Evolutionary conservation across 2,888 invertebrate genomes (phyloP).

Genomic region (Idaea straminata): DNA sequence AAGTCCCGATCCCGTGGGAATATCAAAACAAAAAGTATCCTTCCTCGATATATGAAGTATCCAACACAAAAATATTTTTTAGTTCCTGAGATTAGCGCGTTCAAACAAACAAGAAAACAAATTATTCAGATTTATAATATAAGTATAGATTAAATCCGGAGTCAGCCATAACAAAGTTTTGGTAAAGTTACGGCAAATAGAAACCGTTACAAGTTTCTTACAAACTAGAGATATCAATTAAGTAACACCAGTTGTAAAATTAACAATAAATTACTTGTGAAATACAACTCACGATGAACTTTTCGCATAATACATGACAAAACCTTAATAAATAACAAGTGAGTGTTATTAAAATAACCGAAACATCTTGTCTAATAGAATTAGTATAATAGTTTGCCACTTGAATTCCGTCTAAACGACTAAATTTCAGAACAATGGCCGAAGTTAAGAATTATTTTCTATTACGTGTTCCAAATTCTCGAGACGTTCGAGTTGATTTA

Average conservation of each 20-base stretch:
- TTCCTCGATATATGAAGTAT: too few relatives aligned
- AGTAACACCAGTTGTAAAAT: background rate
- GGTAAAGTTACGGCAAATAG: too few relatives aligned
- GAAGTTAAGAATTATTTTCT: constrained; percentile 10
- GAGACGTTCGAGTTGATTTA: constrained; percentile 9
- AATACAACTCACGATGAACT: background rate
- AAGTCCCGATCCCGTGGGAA: too few relatives aligned
- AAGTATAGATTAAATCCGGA: background rate
- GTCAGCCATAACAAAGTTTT: background rate
- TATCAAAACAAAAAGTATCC: too few relatives aligned
- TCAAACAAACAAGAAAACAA: too few relatives aligned
- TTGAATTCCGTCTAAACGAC: constrained; percentile 9
- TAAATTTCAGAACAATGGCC: constrained; percentile 11
- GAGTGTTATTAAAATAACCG: background rate
- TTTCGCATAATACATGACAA: background rate
- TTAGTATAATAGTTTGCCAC: background rate
- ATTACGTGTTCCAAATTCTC: constrained; percentile 9
- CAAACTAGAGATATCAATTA: background rate
- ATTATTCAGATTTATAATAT: too few relatives aligned
- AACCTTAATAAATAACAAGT: background rate
- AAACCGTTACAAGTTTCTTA: background rate
- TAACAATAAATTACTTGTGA: background rate
- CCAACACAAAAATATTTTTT: too few relatives aligned
- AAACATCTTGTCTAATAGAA: background rate
- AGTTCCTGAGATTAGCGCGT: too few relatives aligned